Conservation (phyloP, 2,888 invertebrate genomes). For the Eupithecia tripunctaria region DNA sequence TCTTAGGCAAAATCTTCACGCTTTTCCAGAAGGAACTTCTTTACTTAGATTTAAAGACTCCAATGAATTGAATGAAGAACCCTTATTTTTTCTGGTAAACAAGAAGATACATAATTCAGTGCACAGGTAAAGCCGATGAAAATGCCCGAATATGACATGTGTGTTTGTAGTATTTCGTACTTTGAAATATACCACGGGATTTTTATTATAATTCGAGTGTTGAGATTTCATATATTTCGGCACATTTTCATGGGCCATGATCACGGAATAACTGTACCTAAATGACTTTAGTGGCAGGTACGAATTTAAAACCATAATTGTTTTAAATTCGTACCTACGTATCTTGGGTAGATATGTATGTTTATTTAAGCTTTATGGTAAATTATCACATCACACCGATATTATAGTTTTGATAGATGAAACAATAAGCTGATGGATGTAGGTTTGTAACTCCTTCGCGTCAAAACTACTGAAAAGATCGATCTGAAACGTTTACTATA, state of each 20-base stretch:
- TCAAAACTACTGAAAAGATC: not conserved
- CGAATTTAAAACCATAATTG: too few relatives aligned
- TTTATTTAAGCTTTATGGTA: not conserved
- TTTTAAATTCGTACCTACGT: not conserved
- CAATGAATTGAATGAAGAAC: too few relatives aligned
- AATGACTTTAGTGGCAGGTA: too few relatives aligned
- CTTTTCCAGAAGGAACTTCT: too few relatives aligned
- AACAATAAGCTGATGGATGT: too few relatives aligned
- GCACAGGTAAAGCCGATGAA: not conserved
- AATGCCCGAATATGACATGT: not conserved
- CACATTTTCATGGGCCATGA: too few relatives aligned
- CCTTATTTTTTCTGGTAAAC: not conserved
- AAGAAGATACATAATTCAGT: not conserved
- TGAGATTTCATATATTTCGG: too few relatives aligned
- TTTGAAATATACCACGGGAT: not conserved
- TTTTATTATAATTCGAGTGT: too few relatives aligned
- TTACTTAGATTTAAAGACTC: too few relatives aligned
- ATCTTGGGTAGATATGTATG: not conserved
- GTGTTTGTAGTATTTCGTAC: not conserved
- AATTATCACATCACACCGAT: not conserved
- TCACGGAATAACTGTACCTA: too few relatives aligned
- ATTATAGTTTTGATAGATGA: not conserved
- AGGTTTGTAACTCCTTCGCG: not conserved
- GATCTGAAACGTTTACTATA: not conserved
- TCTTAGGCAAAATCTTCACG: too few relatives aligned